Evolutionary conservation across 2,888 invertebrate species (phyloP).

Genomic region (Leucophora obtusa): DNA sequence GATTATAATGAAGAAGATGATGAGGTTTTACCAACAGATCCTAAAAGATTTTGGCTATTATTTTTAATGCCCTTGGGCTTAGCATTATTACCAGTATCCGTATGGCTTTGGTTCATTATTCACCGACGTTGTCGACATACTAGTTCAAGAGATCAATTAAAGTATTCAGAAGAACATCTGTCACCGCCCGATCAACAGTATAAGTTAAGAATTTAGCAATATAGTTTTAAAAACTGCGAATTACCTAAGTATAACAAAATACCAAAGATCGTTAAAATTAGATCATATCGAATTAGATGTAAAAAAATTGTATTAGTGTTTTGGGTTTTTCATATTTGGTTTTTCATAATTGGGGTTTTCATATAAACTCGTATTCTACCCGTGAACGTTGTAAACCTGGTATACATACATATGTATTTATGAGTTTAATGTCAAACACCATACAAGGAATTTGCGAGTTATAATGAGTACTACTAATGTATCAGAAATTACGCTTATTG

Average conservation of each 20-base stretch:
- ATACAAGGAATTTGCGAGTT: too few species aligned
- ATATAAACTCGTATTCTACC: too few species aligned
- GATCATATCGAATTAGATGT: background rate
- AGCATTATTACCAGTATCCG: constrained; percentile 73
- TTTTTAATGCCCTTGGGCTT: constrained; percentile 77
- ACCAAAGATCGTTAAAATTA: constrained; percentile 18
- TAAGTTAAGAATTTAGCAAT: constrained; percentile 66
- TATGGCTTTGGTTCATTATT: constrained; percentile 74
- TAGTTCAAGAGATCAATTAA: constrained; percentile 45
- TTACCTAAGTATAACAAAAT: constrained; percentile 20
- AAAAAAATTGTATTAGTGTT: too few species aligned
- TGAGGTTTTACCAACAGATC: constrained; percentile 60
- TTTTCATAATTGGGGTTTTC: too few species aligned
- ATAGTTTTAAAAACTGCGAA: constrained; percentile 1
- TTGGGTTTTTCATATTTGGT: too few species aligned
- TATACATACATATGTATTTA: too few species aligned
- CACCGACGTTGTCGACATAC: constrained; percentile 68
- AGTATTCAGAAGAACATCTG: constrained; percentile 69
- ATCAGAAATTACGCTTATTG: constrained; percentile 48
- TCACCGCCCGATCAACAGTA: constrained; percentile 68
- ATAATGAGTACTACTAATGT: too few species aligned
- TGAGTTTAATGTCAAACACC: too few species aligned
- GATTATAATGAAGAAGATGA: constrained; percentile 70
- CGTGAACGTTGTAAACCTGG: too few species aligned
- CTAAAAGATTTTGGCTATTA: constrained; percentile 72